These are phyloP conservation scores for Heliothis peltigera DNA, from an alignment of 2,888 invertebrate species.

Conservation along the genomic window DNA sequence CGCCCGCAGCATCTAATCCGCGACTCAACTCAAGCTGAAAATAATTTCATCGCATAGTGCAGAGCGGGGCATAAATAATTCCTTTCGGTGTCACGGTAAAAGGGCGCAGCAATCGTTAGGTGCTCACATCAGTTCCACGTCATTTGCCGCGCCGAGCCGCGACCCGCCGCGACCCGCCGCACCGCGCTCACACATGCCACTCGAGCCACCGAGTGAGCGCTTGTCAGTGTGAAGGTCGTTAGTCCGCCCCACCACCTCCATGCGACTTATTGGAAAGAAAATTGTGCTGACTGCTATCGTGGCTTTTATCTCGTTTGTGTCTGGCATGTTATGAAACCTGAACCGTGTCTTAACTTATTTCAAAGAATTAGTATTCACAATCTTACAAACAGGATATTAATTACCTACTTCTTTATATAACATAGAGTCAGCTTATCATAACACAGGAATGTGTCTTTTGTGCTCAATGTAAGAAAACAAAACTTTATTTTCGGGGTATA, in stretches of 20 bases:
- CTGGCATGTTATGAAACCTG: slow-evolving; percentile 65
- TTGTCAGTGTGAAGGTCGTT: slow-evolving; percentile 74
- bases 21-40: slow-evolving; percentile 63
- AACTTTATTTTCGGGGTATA: background rate
- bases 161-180: slow-evolving; percentile 56
- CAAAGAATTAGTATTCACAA: background rate
- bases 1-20: slow-evolving; percentile 59
- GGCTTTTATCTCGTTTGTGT: slow-evolving; percentile 68
- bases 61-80: slow-evolving; percentile 73
- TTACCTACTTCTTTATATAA: slow-evolving; percentile 1
- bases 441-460: slow-evolving; percentile 13
- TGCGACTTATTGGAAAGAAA: slow-evolving; percentile 78
- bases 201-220: slow-evolving; percentile 65
- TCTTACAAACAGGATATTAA: background rate
- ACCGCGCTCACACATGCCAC: slow-evolving; percentile 78
- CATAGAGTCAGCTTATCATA: slow-evolving; percentile 1
- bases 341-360: background rate
- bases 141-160: slow-evolving; percentile 70
- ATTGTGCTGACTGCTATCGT: slow-evolving; percentile 74
- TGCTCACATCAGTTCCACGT: slow-evolving; percentile 79
- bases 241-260: slow-evolving; percentile 65
- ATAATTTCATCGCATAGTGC: slow-evolving; percentile 66
- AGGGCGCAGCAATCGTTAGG: slow-evolving; percentile 80
- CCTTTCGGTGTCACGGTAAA: slow-evolving; percentile 69
- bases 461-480: slow-evolving; percentile 11